Evolutionary conservation across 2,113 vertebrate genomes (phyloP).

Genomic region (Halichoerus grypus): DNA sequence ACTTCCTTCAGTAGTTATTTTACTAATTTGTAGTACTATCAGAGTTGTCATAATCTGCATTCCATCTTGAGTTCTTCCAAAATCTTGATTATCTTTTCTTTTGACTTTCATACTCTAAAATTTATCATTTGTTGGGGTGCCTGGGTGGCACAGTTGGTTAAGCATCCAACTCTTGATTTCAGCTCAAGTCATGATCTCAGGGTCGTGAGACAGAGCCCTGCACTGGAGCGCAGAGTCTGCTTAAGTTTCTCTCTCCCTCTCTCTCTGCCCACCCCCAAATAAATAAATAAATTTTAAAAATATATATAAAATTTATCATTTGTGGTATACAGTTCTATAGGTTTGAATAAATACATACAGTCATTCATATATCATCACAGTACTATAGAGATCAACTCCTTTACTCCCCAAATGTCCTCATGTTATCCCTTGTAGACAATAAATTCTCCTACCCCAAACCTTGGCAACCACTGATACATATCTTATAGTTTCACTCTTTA

Average conservation of each 20-base stretch:
- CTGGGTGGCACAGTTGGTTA: not conserved
- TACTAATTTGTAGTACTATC: not conserved
- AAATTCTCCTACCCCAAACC: not conserved
- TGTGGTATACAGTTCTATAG: not conserved
- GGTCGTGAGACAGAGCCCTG: not conserved
- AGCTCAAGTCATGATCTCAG: not conserved
- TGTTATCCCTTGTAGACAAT: not conserved
- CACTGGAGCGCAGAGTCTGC: not conserved
- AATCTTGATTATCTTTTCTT: not conserved
- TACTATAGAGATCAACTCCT: not conserved
- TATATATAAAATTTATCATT: not conserved
- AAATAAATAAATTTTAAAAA: not conserved
- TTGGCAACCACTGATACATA: not conserved
- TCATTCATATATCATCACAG: not conserved
- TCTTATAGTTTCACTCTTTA: not conserved
- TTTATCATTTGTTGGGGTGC: not conserved
- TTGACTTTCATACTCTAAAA: not conserved
- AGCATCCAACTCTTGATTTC: not conserved
- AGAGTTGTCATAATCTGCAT: not conserved
- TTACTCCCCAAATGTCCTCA: not conserved
- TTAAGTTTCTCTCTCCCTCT: not conserved
- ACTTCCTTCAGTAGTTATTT: not conserved
- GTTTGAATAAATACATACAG: not conserved
- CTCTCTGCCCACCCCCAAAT: not conserved
- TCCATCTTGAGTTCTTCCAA: not conserved